Conservation (phyloP, 2,888 invertebrate species). For the Pardosa pseudoannulata region DNA sequence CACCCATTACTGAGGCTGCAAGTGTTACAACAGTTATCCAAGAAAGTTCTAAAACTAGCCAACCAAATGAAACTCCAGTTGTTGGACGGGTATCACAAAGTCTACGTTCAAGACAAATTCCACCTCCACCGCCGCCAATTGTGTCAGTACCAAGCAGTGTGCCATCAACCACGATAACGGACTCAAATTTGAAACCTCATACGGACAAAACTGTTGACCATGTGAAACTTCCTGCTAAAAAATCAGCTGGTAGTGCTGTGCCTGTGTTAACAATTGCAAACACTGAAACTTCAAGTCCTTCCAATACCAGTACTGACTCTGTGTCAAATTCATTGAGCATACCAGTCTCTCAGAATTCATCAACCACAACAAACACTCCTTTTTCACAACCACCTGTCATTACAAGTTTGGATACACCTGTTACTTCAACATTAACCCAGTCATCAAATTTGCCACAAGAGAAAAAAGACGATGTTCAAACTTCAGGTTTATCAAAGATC, state of each 20-base stretch:
- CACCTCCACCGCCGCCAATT: not conserved
- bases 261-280: conserved; percentile 48
- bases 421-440: conserved; percentile 5
- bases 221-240: conserved; percentile 23
- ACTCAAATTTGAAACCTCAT: not conserved
- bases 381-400: conserved; percentile 48
- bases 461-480: not conserved
- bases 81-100: conserved; percentile 22
- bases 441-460: conserved; percentile 15
- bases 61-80: conserved; percentile 18
- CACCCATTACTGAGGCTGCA: not conserved
- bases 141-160: not conserved
- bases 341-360: conserved; percentile 22
- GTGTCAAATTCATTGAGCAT: conserved; percentile 7
- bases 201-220: conserved; percentile 17
- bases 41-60: conserved; percentile 45
- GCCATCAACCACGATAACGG: not conserved
- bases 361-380: too few species aligned
- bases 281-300: conserved; percentile 19
- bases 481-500: conserved; percentile 6
- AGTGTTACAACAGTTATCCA: conserved; percentile 46
- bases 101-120: conserved; percentile 33
- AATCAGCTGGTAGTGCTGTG: conserved; percentile 13
- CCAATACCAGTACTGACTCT: conserved; percentile 1
- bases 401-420: not conserved